Evolutionary conservation across 1,140 invertebrate genomes (phyloP), one percentile per base, ranked within the genome.

Genomic region (Parapsyche elsis): DNA sequence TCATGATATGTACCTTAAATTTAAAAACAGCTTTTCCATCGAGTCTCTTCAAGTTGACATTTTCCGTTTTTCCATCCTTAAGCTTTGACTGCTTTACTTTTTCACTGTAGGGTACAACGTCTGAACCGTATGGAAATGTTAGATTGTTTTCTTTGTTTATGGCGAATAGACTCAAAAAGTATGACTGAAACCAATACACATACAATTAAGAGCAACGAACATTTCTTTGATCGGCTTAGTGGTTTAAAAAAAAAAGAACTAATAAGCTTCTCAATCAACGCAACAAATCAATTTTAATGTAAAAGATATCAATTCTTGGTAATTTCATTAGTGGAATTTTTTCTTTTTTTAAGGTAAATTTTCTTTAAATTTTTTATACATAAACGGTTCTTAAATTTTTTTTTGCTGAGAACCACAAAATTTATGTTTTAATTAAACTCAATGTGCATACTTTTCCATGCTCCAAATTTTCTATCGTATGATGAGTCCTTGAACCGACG

Each of bases 391-490:
- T n/a, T n/a, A n/a, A n/a, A n/a, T n/a, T n/a, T n/a, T n/a, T n/a
- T n/a, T n/a, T n/a, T n/a, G n/a, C n/a, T n/a, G n/a, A n/a, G n/a
- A n/a, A n/a, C n/a, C 30, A 38, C 1, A 38, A 38, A 38, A 38
- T 16, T 14, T 38, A 14, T 21, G 38, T 61, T 73, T 7, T 57
- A 7, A 57, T n/a, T n/a, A n/a, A n/a, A n/a, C n/a, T n/a, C n/a
- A n/a, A n/a, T n/a, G n/a, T n/a, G n/a, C n/a, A 21, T 85, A 89
- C 88, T 74, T 86, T 87, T 71, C 87, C 88, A 12, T 89, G 87
- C 80, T 90, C 87, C 73, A 92, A 81, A 80, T 91, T 89, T 84
- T 88, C 88, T 21, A 92, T 86, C 0, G 90, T 88, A 85, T 90
- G 90, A 81, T 90, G 89, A 0, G 89, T 91, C 79, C 88, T 88